Percentiles rank a stretch among this genome's conserved stretches.
Conservation (phyloP, 1,140 invertebrate species). For the Heliconius hermathena region DNA sequence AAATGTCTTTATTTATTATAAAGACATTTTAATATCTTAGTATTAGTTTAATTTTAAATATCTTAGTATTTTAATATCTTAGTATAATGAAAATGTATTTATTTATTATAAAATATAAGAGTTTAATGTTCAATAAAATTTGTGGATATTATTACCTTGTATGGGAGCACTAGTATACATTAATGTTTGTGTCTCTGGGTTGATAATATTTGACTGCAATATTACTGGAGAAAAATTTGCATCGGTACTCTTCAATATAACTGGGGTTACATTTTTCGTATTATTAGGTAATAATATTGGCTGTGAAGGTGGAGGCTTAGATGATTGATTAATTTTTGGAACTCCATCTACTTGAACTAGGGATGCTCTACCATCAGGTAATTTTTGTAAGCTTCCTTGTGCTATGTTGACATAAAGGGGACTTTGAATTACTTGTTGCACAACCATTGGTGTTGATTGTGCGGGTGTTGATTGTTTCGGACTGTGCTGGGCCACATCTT, state of each 20-base stretch:
- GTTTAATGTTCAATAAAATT: not conserved
- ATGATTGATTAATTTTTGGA: slow-evolving; percentile 53
- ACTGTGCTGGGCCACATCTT: slow-evolving; percentile 58
- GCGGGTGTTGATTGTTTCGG: slow-evolving; percentile 50
- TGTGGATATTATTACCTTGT: slow-evolving; percentile 57
- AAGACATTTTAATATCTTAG: too few species aligned
- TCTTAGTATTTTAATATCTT: too few species aligned
- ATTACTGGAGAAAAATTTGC: slow-evolving; percentile 75
- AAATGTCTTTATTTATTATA: too few species aligned
- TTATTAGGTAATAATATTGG: slow-evolving; percentile 79
- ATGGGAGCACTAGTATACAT: slow-evolving; percentile 83
- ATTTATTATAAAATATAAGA: not conserved
- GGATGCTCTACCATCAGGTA: slow-evolving; percentile 56
- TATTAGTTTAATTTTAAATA: too few species aligned
- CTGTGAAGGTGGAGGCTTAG: slow-evolving; percentile 53
- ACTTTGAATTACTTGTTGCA: slow-evolving; percentile 71
- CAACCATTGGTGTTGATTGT: slow-evolving; percentile 55
- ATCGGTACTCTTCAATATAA: slow-evolving; percentile 73
- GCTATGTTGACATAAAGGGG: slow-evolving; percentile 71
- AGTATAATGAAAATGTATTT: too few species aligned
- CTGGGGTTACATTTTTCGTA: slow-evolving; percentile 69
- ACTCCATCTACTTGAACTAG: slow-evolving; percentile 61
- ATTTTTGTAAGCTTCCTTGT: slow-evolving; percentile 60
- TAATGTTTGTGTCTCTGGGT: slow-evolving; percentile 78
- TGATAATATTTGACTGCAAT: slow-evolving; percentile 75